phyloP scores from a whole-genome alignment of 2,797 vertebrate genomes.

The Megaceryle alcyon region DNA sequence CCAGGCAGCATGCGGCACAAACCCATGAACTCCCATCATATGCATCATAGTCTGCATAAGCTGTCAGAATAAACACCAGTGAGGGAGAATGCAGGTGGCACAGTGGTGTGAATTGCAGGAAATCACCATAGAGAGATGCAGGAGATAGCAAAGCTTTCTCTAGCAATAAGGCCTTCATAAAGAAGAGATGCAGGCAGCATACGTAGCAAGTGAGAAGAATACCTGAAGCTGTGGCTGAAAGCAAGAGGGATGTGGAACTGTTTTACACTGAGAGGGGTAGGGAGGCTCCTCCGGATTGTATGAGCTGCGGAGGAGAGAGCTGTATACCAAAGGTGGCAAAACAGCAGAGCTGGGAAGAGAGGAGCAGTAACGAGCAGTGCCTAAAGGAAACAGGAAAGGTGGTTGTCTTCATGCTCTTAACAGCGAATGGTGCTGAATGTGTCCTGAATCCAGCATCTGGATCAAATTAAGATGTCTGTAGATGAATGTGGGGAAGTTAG shows the following conservation, averaged over 20 bases:
- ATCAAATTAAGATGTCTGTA: background rate
- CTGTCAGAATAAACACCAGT: background rate
- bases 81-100: background rate
- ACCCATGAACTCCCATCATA: fast-evolving
- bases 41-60: fast-evolving
- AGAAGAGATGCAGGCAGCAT: background rate
- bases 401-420: background rate
- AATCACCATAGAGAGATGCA: fast-evolving
- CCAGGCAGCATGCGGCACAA: fast-evolving
- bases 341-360: background rate
- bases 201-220: fast-evolving
- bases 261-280: fast-evolving
- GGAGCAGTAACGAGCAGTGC: fast-evolving
- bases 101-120: background rate
- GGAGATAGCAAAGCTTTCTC: background rate
- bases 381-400: background rate
- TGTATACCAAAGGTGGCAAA: background rate
- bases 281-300: background rate
- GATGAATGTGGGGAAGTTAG: background rate
- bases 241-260: background rate
- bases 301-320: background rate
- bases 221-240: background rate
- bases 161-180: background rate
- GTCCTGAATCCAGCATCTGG: background rate
- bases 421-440: background rate